A percentile compares a stretch with the other conserved stretches of the same genome.
Conservation (phyloP, 2,113 vertebrate genomes). For the Chelonoidis abingdonii region DNA sequence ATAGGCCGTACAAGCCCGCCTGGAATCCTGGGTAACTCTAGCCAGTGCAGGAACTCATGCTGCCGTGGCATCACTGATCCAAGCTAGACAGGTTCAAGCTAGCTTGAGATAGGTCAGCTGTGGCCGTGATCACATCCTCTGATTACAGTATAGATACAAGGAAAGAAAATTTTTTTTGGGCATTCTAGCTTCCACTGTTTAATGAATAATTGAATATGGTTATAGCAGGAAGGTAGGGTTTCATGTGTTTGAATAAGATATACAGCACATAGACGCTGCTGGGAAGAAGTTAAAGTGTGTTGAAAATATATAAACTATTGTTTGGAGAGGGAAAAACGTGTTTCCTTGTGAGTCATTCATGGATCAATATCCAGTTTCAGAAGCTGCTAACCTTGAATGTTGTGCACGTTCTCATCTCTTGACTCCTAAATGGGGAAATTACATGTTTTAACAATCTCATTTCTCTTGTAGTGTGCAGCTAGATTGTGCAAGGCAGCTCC, state of each 20-base stretch:
- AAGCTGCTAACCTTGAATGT: not conserved
- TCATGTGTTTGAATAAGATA: conserved; percentile 58
- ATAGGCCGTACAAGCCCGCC: not conserved
- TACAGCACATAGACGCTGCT: conserved; percentile 19
- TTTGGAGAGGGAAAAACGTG: conserved; percentile 21
- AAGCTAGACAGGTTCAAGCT: not conserved
- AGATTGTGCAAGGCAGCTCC: not conserved
- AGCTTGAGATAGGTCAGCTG: not conserved
- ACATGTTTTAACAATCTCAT: conserved; percentile 20
- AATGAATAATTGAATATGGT: conserved; percentile 56
- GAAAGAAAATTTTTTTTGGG: not conserved
- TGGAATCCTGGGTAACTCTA: not conserved
- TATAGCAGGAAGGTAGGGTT: conserved; percentile 58
- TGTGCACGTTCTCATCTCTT: not conserved
- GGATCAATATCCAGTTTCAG: not conserved
- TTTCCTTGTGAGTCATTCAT: conserved; percentile 59
- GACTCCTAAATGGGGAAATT: conserved; percentile 6
- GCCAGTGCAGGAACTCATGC: not conserved
- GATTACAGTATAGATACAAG: not conserved
- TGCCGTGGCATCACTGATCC: not conserved
- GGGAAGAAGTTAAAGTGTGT: conserved; percentile 50
- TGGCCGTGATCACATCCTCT: not conserved
- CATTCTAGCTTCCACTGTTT: conserved; percentile 21
- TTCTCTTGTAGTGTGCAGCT: accelerated
- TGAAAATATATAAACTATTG: conserved; percentile 60